These are phyloP conservation scores for Emys orbicularis DNA, from an alignment of 2,797 vertebrate species.

Conservation along the genomic window DNA sequence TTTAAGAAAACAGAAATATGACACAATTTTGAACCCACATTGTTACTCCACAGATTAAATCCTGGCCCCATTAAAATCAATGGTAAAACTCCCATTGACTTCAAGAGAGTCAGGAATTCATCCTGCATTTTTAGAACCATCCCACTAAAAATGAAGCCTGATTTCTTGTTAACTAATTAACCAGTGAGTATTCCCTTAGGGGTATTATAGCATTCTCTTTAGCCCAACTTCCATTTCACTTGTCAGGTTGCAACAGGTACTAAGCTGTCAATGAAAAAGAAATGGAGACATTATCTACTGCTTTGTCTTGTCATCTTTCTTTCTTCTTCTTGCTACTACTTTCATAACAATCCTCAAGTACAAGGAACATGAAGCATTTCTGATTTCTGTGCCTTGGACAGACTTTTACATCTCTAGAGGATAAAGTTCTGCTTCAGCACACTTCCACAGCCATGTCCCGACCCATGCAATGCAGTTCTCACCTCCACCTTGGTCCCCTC, in stretches of 20 bases:
- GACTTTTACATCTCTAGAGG: neutral
- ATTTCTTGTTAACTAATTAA: neutral
- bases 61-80: neutral
- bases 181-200: neutral
- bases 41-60: neutral
- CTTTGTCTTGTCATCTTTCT: neutral
- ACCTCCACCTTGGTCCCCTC: too few relatives aligned
- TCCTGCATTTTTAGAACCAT: neutral
- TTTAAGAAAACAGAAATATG: neutral
- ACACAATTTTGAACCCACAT: neutral
- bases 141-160: neutral
- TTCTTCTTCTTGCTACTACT: neutral
- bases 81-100: neutral
- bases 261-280: neutral
- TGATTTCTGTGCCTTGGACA: neutral
- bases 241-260: neutral
- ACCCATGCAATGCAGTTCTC: too few relatives aligned
- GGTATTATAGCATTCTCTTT: neutral
- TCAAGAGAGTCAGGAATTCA: neutral
- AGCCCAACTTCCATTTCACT: neutral
- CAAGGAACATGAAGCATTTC: neutral
- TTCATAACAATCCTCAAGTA: neutral
- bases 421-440: neutral
- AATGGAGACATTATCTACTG: neutral
- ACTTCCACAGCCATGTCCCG: too few relatives aligned